Evolutionary conservation across 2,113 vertebrate species (phyloP), one percentile per base, ranked within the genome.

Genomic region (Mustela lutreola): DNA sequence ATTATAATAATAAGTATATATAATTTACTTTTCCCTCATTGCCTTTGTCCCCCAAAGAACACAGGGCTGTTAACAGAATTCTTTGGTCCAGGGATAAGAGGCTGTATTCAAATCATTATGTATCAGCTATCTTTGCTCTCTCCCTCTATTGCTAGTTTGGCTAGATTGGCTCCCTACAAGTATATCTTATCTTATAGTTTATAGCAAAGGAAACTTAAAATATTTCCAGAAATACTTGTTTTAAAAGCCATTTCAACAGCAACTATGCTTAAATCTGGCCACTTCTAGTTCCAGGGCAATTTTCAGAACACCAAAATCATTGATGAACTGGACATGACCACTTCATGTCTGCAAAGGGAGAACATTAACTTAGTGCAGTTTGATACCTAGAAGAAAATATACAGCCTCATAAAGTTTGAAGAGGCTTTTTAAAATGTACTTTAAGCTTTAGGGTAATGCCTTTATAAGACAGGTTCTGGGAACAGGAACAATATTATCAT

Each of bases 361-460:
- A 71, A 78, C 58, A 75, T 82, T 91, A 88, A 92, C 70, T 96
- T 95, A 82, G 58, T 63, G 84, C 65, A 62, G 50, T 92, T 36
- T 91, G 45, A 67, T 95, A 50, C 80, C 79, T 94, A 84, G 39
- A 89, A 75, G 73, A 93, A 96, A 97, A 96, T 95, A 48, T 95
- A 94, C 14, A 89, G 71, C 63, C 92, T 82, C 89, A 56, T 97
- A 97, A 97, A 86, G 28, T 97, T 92, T 82, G 50, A 92, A 73
- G 63, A 82, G 65, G 11, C 60, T 95, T 94, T 89, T 83, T 95
- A 78, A 28, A 42, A 91, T 95, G 65, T 62, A 36, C 91, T 84
- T 91, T 83, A 95, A 82, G 60, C 56, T 84, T 84, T 48, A 87
- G 19, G 82, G 11, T 92, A 94, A 96, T 96, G 39, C 63, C 45